A percentile compares a stretch with the other conserved stretches of the same genome.
Evolutionary conservation across 30 jellyfish, hydroid and myxozoan genomes (phyloP).

Genomic region (Hydractinia echinata): DNA sequence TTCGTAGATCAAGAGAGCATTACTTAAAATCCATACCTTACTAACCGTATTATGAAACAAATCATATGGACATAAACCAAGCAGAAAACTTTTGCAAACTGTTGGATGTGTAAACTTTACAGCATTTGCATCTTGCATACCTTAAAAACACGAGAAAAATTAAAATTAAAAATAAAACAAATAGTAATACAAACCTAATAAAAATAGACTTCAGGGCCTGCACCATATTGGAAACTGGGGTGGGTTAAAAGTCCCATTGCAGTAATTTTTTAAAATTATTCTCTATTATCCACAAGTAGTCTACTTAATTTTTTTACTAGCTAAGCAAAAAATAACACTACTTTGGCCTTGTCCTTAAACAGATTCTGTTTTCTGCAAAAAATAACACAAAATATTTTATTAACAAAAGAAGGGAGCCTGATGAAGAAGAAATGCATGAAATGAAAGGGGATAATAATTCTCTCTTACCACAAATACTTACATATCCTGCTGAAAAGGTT

Average conservation of each 20-base stretch:
- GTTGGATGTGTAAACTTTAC: slow-evolving; percentile 61
- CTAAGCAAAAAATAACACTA: no score
- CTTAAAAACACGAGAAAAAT: slow-evolving; percentile 34
- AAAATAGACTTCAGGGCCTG: background rate
- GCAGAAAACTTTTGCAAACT: slow-evolving; percentile 87
- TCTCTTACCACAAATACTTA: slow-evolving; percentile 88
- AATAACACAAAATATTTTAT: no score
- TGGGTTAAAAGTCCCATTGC: no score
- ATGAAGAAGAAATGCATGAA: background rate
- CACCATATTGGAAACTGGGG: no score
- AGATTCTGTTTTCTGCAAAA: no score
- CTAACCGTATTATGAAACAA: slow-evolving; percentile 90
- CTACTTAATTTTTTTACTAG: no score
- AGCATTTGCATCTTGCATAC: slow-evolving; percentile 77
- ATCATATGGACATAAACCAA: slow-evolving; percentile 96
- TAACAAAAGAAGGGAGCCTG: no score
- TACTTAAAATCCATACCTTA: background rate
- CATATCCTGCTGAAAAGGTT: slow-evolving; percentile 61
- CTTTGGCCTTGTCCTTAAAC: no score
- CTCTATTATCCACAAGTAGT: no score
- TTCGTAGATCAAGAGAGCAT: slow-evolving; percentile 8
- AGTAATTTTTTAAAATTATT: no score
- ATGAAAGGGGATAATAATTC: slow-evolving; percentile 35
- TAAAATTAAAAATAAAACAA: background rate
- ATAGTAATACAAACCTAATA: background rate